phyloP scores from a whole-genome alignment of 2,888 invertebrate species.

The Pocota personata region DNA sequence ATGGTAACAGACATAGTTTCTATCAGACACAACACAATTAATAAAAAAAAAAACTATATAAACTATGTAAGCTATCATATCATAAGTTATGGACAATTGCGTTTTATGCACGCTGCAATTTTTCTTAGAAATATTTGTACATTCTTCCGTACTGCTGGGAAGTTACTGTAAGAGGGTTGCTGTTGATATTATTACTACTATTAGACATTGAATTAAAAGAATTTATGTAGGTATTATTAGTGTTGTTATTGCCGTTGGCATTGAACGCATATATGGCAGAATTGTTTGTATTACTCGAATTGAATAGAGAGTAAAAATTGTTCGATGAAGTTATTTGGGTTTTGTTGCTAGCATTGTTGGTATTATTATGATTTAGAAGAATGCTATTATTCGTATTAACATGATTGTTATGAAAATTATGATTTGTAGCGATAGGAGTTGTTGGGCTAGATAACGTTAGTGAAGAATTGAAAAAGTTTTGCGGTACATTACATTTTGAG shows the following conservation, averaged over 20 bases:
- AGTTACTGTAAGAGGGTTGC: constrained; percentile 40
- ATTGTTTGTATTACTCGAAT: constrained; percentile 69
- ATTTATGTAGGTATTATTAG: constrained; percentile 56
- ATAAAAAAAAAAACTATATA: constrained; percentile 4
- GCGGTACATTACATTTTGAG: constrained; percentile 31
- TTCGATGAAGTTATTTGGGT: constrained; percentile 56
- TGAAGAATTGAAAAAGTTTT: constrained; percentile 39
- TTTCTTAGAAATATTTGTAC: constrained; percentile 76
- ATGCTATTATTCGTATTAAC: neutral
- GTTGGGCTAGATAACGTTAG: constrained; percentile 18
- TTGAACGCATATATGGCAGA: constrained; percentile 57
- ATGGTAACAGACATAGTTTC: neutral
- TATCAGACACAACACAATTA: neutral
- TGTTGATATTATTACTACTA: constrained; percentile 41
- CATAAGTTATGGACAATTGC: constrained; percentile 26
- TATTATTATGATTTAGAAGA: constrained; percentile 8
- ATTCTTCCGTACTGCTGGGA: constrained; percentile 72
- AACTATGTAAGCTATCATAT: neutral
- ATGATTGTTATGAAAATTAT: constrained; percentile 27
- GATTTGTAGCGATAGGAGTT: constrained; percentile 9
- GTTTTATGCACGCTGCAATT: constrained; percentile 13
- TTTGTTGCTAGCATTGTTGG: constrained; percentile 36
- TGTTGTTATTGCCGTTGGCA: constrained; percentile 45
- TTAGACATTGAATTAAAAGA: constrained; percentile 43
- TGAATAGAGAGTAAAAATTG: constrained; percentile 73